Conservation (phyloP, 2,797 vertebrate species). For the Momotus momota region DNA sequence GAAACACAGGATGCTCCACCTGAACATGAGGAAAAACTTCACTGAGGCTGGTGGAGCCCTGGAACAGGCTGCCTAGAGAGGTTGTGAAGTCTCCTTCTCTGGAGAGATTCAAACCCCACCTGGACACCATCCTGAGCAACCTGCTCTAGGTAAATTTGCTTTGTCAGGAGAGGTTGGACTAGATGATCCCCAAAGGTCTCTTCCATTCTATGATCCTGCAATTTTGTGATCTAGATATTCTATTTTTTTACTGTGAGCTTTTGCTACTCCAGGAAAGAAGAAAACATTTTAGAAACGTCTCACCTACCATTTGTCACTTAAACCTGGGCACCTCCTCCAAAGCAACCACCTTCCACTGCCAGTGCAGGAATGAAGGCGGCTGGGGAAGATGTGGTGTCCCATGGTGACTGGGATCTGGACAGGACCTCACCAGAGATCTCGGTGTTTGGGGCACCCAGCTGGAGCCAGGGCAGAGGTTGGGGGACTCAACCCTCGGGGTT, state of each 20-base stretch:
- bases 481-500: accelerated
- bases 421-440: neutral
- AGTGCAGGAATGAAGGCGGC: accelerated
- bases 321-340: neutral
- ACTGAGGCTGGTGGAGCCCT: too few species aligned
- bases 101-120: too few species aligned
- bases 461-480: neutral
- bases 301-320: neutral
- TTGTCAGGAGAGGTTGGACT: too few species aligned
- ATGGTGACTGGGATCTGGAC: accelerated
- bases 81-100: too few species aligned
- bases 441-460: neutral
- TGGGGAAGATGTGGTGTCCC: neutral
- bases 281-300: neutral
- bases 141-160: too few species aligned
- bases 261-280: neutral
- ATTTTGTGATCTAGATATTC: too few species aligned
- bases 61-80: too few species aligned
- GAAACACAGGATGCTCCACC: too few species aligned
- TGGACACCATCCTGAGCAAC: too few species aligned
- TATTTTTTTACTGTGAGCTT: neutral
- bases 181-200: too few species aligned
- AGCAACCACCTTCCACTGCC: neutral
- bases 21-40: too few species aligned
- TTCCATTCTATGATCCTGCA: neutral